Base-by-base conservation (phyloP, 2,113 vertebrate species). In the Eulemur rufifrons region DNA sequence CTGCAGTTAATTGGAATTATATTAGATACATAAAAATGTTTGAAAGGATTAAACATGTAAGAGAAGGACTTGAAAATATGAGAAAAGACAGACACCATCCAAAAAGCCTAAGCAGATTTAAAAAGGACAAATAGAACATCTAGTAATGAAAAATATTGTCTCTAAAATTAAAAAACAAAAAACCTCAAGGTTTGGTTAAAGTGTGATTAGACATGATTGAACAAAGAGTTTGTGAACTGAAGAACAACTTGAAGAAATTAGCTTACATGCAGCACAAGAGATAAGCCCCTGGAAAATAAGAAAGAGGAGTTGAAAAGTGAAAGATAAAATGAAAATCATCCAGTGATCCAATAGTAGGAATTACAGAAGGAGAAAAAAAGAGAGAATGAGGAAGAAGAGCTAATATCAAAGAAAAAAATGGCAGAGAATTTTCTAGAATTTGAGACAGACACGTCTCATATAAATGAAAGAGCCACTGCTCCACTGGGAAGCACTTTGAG, bases 111-210 rank as follows among this genome's bases (percentile, higher is more conserved):
- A 69, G 32, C 74, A 96, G 20, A 74, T 78, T 80, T 87, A 63
- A 87, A 61, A 83, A 94, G 23, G 34, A 59, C 29, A 91, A 77
- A 21, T 74, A 71, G 32, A 89, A 76, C n/a, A 66, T 78, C 76
- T 89, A 77, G 25, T 52, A 89, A 74, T 91, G 71, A 81, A 93
- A 96, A 93, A 68, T 83, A 66, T 17, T 81, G 9, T 59, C 78
- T 93, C 5, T 93, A 54, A 85, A 91, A 85, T 78, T 90, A 59
- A 77, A 86, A 96, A 63, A n/a, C 17, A 42, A 13, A 39, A 45
- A 32, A 37, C 8, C 13, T 78, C 52, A 94, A 54, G 42, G 5
- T 47, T 92, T 12, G 27, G 7, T 83, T 59, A 54, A 82, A 54
- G 15, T 73, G 5, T 52, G 15, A 12, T 29, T 76, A 94, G 78